phyloP scores from a whole-genome alignment of 2,113 vertebrate species.

The Pachyramphus minor region DNA sequence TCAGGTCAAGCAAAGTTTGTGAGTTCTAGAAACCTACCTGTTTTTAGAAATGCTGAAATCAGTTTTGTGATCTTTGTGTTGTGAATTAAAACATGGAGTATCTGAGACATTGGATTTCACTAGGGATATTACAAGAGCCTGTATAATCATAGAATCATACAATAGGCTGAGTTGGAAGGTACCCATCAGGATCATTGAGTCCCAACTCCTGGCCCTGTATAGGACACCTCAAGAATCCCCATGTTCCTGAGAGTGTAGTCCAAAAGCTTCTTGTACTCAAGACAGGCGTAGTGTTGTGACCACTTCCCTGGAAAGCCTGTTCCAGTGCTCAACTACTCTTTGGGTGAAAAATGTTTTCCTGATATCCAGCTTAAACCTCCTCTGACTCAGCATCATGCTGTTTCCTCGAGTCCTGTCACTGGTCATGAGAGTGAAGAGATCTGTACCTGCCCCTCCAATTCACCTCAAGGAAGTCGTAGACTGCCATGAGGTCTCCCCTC shows the following conservation, averaged over 20 bases:
- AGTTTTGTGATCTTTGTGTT: background rate
- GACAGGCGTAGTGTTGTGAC: background rate
- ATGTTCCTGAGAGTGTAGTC: background rate
- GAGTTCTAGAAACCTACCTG: background rate
- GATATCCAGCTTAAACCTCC: background rate
- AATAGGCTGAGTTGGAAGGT: background rate
- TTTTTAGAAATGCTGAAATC: background rate
- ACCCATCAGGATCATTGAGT: background rate
- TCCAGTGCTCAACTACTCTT: background rate
- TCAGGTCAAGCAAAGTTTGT: background rate
- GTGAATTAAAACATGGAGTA: background rate
- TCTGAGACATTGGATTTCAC: background rate
- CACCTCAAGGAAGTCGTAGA: background rate
- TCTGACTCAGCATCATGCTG: background rate
- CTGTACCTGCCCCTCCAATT: background rate
- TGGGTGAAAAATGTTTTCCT: background rate
- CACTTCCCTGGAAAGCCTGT: background rate
- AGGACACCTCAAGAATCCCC: background rate
- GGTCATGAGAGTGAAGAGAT: background rate
- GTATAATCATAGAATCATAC: background rate
- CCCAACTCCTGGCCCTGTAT: background rate
- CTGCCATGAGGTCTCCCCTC: background rate
- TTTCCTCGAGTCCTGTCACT: background rate
- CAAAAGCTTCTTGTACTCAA: background rate
- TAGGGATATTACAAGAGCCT: background rate